A percentile compares a stretch with the other conserved stretches of the same genome.
Evolutionary conservation across 2,888 invertebrate genomes (phyloP).

Genomic region (Tenthredo notha): DNA sequence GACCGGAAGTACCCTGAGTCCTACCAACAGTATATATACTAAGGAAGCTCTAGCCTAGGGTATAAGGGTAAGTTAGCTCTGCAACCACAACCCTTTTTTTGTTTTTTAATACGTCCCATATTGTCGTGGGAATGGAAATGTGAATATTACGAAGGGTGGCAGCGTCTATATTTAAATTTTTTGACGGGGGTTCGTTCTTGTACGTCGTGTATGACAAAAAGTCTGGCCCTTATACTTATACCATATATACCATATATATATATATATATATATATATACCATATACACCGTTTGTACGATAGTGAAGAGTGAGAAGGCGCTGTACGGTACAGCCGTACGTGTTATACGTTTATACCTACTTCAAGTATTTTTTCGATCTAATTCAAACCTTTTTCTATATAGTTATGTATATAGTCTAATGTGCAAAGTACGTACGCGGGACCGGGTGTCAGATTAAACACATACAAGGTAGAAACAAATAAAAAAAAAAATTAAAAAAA

Average conservation of each 20-base stretch:
- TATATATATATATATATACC: not conserved
- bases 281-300: not conserved
- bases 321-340: not conserved
- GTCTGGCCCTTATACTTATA: conserved; percentile 3
- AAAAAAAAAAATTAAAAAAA: not conserved
- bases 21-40: conserved; percentile 4
- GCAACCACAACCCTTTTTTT: conserved; percentile 71
- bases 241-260: too few species aligned
- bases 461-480: not conserved
- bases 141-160: conserved; percentile 61
- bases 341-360: not conserved
- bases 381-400: not conserved
- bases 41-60: conserved; percentile 42
- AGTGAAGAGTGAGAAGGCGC: conserved; percentile 12
- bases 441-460: not conserved
- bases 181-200: conserved; percentile 34
- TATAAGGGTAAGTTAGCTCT: conserved; percentile 53
- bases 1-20: conserved; percentile 66
- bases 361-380: not conserved
- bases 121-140: conserved; percentile 73
- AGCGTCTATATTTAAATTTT: conserved; percentile 70
- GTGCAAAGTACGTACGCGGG: not conserved
- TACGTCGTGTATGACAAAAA: not conserved
- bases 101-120: conserved; percentile 70
- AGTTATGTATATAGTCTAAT: not conserved